Percentiles rank a stretch among this genome's conserved stretches.
These are phyloP conservation scores for Apistogramma diplotaenia DNA, from an alignment of 2,113 vertebrate species.

Conservation along the genomic window DNA sequence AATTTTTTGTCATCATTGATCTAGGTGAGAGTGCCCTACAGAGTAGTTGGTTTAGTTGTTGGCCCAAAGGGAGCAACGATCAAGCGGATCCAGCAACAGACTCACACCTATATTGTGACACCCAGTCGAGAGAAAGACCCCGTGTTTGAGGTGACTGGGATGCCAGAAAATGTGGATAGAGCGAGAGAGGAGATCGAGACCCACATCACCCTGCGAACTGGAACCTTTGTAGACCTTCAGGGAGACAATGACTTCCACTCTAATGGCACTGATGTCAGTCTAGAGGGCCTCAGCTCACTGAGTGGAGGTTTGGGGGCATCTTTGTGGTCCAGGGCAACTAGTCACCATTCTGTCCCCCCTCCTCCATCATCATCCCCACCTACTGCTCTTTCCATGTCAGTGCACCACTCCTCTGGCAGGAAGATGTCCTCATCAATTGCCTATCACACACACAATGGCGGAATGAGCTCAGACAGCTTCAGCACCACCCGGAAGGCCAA, in stretches of 20 bases:
- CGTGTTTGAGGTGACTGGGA: conserved; percentile 94
- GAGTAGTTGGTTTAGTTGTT: conserved; percentile 94
- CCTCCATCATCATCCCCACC: conserved; percentile 63
- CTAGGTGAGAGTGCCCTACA: conserved; percentile 94
- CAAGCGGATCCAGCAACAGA: conserved; percentile 97
- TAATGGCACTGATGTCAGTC: conserved; percentile 95
- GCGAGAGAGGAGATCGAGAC: conserved; percentile 96
- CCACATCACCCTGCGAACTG: conserved; percentile 94
- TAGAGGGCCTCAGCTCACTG: conserved; percentile 84
- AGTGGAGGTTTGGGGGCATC: conserved; percentile 74
- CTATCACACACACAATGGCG: conserved; percentile 73
- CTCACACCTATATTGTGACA: conserved; percentile 96
- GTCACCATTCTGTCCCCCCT: conserved; percentile 61
- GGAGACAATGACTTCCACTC: conserved; percentile 96
- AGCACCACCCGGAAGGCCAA: conserved; percentile 71
- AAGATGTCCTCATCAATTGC: conserved; percentile 71
- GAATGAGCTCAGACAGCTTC: conserved; percentile 77
- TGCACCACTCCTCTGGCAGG: conserved; percentile 65
- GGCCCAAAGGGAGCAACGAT: conserved; percentile 98
- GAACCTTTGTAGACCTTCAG: conserved; percentile 89
- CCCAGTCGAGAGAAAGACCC: conserved; percentile 96
- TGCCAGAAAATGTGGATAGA: conserved; percentile 96
- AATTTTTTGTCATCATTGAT: background rate
- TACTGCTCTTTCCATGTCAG: conserved; percentile 59
- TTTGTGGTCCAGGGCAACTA: conserved; percentile 86